phyloP scores from a whole-genome alignment of 92 coral and sea anemone species.

The Phenganax subtilis region DNA sequence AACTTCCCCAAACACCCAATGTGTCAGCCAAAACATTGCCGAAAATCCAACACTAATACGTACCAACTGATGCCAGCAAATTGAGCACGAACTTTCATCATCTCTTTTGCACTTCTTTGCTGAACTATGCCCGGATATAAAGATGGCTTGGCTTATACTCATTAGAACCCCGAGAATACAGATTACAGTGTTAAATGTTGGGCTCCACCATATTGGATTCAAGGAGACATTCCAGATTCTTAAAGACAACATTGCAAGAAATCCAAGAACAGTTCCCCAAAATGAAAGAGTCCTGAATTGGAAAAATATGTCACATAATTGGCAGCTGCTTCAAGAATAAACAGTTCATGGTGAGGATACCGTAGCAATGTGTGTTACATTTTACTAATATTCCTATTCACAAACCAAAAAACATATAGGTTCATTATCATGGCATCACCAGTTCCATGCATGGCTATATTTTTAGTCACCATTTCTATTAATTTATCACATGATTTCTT shows the following conservation, averaged over 20 bases:
- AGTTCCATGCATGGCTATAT: too few species aligned
- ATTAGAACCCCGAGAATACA: slow-evolving; percentile 63
- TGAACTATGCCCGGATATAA: slow-evolving; percentile 37
- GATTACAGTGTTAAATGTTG: slow-evolving; percentile 57
- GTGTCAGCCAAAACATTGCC: slow-evolving; percentile 75
- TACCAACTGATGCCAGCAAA: slow-evolving; percentile 73
- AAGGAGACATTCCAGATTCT: slow-evolving; percentile 68
- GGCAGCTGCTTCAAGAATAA: too few species aligned
- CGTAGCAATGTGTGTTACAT: too few species aligned
- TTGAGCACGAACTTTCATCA: background rate
- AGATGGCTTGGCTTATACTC: slow-evolving; percentile 45
- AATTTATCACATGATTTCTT: too few species aligned
- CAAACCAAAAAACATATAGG: too few species aligned
- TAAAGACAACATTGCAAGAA: slow-evolving; percentile 66
- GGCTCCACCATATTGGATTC: slow-evolving; percentile 86
- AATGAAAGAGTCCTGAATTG: slow-evolving; percentile 72
- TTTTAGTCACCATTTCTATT: too few species aligned
- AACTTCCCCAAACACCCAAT: slow-evolving; percentile 83
- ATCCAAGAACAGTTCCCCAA: slow-evolving; percentile 89
- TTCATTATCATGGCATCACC: too few species aligned
- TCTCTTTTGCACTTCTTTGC: slow-evolving; percentile 43
- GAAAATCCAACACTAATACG: slow-evolving; percentile 78
- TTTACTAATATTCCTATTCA: too few species aligned
- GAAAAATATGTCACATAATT: background rate
- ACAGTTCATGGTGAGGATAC: too few species aligned